Evolutionary conservation across 2,797 vertebrate species (phyloP).

Genomic region (Darevskia nairensis): DNA sequence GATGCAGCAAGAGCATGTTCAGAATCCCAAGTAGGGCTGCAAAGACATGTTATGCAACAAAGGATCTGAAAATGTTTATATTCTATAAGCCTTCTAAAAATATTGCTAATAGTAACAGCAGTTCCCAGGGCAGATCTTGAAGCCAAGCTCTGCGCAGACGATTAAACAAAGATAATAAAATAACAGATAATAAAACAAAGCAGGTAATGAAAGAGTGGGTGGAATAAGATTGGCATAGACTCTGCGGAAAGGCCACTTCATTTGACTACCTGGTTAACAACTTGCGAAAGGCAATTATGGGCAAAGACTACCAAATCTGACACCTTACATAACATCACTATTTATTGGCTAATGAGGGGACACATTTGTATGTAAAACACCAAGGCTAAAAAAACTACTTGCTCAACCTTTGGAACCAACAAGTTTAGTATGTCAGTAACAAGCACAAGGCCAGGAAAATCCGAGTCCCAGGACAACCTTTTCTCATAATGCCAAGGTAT

Average conservation of each 20-base stretch:
- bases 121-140: slow-evolving; percentile 34
- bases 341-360: background rate
- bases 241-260: background rate
- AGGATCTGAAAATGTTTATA: slow-evolving; percentile 6
- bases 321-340: background rate
- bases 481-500: slow-evolving; percentile 12
- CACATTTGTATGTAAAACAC: background rate
- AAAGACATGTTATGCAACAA: slow-evolving; percentile 15
- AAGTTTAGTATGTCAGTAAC: slow-evolving; percentile 5
- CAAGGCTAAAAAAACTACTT: background rate
- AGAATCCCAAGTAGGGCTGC: background rate
- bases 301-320: background rate
- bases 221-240: background rate
- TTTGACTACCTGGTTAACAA: background rate
- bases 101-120: slow-evolving; percentile 20
- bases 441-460: slow-evolving; percentile 33
- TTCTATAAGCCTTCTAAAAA: slow-evolving; percentile 9
- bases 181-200: background rate
- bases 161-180: background rate
- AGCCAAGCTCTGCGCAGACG: slow-evolving; percentile 5
- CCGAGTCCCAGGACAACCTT: slow-evolving; percentile 22
- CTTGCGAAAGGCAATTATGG: background rate
- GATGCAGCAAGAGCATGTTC: slow-evolving; percentile 46
- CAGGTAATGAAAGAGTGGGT: background rate
- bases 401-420: slow-evolving; percentile 2